These are phyloP conservation scores for Eupithecia inturbata DNA, from an alignment of 2,888 invertebrate genomes.

Conservation along the genomic window DNA sequence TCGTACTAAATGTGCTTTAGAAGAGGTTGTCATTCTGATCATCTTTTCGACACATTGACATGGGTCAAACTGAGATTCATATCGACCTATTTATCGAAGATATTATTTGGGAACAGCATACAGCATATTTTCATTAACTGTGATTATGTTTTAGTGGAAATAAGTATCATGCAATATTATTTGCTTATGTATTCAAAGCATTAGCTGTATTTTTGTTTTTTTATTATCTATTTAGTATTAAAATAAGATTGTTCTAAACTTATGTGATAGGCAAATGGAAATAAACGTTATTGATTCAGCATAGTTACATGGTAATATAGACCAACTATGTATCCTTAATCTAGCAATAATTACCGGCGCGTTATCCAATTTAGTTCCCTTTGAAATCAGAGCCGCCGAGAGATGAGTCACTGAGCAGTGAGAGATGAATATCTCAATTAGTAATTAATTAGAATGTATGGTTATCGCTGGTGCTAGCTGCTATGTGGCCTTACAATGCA, in stretches of 20 bases:
- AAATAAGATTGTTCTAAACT: no score
- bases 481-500: neutral
- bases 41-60: neutral
- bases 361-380: constrained; percentile 7
- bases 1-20: neutral
- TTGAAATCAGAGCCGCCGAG: neutral
- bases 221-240: no score
- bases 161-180: no score
- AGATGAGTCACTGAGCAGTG: neutral
- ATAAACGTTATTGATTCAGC: neutral
- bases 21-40: constrained; percentile 1
- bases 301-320: neutral
- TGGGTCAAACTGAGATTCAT: neutral
- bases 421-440: constrained; percentile 6
- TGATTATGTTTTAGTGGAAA: no score
- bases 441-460: constrained; percentile 5
- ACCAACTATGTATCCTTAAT: neutral
- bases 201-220: no score
- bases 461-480: neutral
- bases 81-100: neutral
- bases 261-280: neutral
- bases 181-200: no score
- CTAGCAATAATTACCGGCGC: neutral
- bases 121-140: no score
- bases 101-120: no score